Evolutionary conservation across 2,888 invertebrate species (phyloP).

Genomic region (Nomada ferruginata): DNA sequence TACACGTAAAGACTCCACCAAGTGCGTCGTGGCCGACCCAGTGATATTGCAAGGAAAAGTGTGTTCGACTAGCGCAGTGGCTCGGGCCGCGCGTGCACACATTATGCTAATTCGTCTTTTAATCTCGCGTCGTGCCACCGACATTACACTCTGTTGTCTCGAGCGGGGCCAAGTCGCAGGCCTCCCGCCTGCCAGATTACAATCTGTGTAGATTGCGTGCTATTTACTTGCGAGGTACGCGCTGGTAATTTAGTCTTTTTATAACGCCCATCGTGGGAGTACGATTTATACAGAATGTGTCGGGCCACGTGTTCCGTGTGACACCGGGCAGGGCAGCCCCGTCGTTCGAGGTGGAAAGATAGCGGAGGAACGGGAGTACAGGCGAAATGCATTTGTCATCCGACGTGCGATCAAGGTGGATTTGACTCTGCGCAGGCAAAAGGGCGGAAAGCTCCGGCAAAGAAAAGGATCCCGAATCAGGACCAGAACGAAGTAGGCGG

Average conservation of each 20-base stretch:
- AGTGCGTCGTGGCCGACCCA: conserved; percentile 21
- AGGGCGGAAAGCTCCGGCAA: conserved; percentile 57
- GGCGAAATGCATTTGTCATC: conserved; percentile 40
- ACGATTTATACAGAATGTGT: conserved; percentile 11
- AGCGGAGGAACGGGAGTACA: background rate
- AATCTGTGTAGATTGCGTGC: conserved; percentile 66
- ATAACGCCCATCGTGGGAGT: conserved; percentile 38
- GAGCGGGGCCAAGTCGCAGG: conserved; percentile 32
- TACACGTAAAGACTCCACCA: background rate
- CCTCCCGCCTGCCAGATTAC: conserved; percentile 49
- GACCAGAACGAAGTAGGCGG: conserved; percentile 66
- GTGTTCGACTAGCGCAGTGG: conserved; percentile 43
- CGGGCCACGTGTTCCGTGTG: no score
- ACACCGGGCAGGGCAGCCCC: background rate
- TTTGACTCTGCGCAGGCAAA: conserved; percentile 47
- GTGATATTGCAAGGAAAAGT: conserved; percentile 56
- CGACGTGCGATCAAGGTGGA: conserved; percentile 28
- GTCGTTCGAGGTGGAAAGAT: background rate
- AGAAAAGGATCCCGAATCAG: conserved; percentile 71
- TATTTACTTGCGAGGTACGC: conserved; percentile 62
- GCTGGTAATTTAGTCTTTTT: conserved; percentile 45
- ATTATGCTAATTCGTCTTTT: conserved; percentile 83
- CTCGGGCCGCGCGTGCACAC: conserved; percentile 72
- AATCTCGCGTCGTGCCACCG: conserved; percentile 80
- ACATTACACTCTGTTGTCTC: conserved; percentile 53